These are phyloP conservation scores for Hipposideros armiger DNA, from an alignment of 2,113 vertebrate species.

Conservation along the genomic window DNA sequence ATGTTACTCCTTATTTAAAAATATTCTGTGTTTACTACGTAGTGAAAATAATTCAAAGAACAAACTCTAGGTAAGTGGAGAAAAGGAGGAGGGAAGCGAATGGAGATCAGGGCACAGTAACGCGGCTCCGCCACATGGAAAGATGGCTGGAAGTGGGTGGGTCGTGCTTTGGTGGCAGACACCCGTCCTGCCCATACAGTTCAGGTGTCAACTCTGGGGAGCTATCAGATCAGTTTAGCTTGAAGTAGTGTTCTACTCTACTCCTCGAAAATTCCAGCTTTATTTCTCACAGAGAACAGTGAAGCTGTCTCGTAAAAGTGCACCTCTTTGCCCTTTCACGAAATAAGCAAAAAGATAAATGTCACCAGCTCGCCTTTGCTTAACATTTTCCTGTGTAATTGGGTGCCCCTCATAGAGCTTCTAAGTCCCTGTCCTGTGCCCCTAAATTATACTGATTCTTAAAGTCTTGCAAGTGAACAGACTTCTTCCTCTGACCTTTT, in stretches of 20 bases:
- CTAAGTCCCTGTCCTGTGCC: not conserved
- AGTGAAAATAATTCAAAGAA: constrained; percentile 32
- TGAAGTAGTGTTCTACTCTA: not conserved
- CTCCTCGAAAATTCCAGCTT: not conserved
- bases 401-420: constrained; percentile 9
- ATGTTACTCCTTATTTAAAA: not conserved
- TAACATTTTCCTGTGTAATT: constrained; percentile 77
- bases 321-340: constrained; percentile 71
- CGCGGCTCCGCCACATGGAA: accelerated
- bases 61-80: not conserved
- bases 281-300: constrained; percentile 19
- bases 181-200: accelerated
- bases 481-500: constrained; percentile 60
- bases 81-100: not conserved
- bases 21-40: not conserved
- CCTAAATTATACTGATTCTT: constrained; percentile 67
- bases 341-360: constrained; percentile 76
- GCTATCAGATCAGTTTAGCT: not conserved
- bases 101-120: accelerated
- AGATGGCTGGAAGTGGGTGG: not conserved
- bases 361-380: constrained; percentile 74
- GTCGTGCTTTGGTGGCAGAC: accelerated
- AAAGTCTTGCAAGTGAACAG: not conserved
- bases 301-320: not conserved
- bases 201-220: too few species aligned